These are phyloP conservation scores for Globodera ellingtonae DNA, from an alignment of 1,140 invertebrate genomes.

Conservation along the genomic window DNA sequence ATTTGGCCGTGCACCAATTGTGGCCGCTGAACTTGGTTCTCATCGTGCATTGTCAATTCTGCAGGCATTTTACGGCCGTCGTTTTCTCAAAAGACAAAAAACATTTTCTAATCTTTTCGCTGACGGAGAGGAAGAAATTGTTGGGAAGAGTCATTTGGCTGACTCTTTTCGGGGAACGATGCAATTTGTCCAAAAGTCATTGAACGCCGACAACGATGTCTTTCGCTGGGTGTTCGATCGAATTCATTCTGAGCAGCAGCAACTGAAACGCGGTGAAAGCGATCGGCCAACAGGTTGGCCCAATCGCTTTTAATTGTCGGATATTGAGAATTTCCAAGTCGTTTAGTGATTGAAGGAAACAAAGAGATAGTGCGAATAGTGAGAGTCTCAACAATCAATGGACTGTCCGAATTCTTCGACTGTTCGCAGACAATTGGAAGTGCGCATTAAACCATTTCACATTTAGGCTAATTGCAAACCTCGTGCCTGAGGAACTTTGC, in stretches of 20 bases:
- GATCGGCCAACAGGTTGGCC: too few species aligned
- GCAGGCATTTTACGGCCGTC: conserved; percentile 28
- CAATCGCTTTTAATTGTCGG: background rate
- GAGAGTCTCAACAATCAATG: background rate
- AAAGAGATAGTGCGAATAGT: background rate
- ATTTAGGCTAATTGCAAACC: conserved; percentile 23
- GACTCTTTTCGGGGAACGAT: background rate
- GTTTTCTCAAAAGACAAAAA: conserved; percentile 10
- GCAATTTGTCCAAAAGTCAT: background rate
- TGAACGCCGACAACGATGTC: conserved; percentile 2
- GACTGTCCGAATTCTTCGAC: background rate
- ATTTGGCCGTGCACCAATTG: conserved; percentile 37
- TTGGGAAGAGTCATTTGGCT: background rate
- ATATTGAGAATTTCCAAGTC: background rate
- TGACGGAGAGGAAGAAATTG: background rate
- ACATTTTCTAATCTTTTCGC: background rate
- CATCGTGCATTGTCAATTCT: conserved; percentile 34
- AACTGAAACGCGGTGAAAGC: background rate
- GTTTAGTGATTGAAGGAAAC: background rate
- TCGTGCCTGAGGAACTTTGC: conserved; percentile 22
- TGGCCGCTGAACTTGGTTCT: conserved; percentile 39
- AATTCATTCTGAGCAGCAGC: conserved; percentile 11
- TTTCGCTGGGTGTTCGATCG: conserved; percentile 25
- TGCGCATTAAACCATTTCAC: background rate
- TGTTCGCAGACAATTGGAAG: conserved; percentile 4